phyloP scores from a whole-genome alignment of 2,797 vertebrate genomes.

The Pitangus sulphuratus region DNA sequence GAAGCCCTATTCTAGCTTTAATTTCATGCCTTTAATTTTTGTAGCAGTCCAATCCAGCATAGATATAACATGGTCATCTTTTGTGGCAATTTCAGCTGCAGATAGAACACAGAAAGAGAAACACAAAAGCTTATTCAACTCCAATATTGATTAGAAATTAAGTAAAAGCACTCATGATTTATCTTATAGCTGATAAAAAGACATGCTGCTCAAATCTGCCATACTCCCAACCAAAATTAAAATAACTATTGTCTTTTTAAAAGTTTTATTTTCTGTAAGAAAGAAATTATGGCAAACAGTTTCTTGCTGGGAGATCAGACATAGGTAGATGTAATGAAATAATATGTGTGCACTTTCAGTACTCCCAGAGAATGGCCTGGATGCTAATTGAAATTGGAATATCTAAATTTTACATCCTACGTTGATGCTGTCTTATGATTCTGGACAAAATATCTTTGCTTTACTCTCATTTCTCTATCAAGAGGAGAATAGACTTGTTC shows the following conservation, averaged over 20 bases:
- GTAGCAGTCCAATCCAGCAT: background rate
- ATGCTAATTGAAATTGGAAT: background rate
- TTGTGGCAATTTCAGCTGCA: background rate
- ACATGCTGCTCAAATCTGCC: background rate
- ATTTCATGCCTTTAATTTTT: background rate
- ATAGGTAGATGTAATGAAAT: background rate
- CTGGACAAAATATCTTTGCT: background rate
- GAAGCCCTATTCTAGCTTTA: background rate
- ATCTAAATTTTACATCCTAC: background rate
- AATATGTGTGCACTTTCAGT: accelerated
- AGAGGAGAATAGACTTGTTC: background rate
- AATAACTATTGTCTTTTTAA: background rate
- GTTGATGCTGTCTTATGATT: background rate
- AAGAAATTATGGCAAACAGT: accelerated
- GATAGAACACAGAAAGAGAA: background rate
- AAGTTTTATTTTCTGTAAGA: background rate
- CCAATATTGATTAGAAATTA: accelerated
- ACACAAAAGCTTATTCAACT: background rate
- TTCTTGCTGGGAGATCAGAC: background rate
- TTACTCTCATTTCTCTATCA: background rate
- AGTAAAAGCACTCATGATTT: background rate
- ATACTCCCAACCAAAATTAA: background rate
- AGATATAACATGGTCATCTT: accelerated
- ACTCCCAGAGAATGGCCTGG: background rate
- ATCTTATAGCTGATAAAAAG: background rate